These are phyloP conservation scores for Panthera tigris DNA, from an alignment of 2,113 vertebrate species.

Conservation along the genomic window DNA sequence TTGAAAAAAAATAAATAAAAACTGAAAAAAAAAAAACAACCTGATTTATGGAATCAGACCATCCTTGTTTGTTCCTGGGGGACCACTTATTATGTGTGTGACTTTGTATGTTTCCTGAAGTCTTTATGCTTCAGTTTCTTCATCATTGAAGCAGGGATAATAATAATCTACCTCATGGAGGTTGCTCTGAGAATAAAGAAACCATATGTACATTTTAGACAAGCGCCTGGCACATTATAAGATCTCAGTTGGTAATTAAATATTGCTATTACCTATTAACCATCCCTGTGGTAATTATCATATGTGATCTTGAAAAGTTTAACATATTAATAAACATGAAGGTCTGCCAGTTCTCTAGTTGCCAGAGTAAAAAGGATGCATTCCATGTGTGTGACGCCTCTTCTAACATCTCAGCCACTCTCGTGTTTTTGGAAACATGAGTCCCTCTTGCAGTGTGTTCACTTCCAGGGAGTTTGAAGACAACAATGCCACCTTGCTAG, in stretches of 20 bases:
- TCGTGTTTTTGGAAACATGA: not conserved
- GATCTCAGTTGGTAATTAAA: not conserved
- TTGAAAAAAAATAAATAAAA: too few relatives aligned
- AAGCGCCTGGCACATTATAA: not conserved
- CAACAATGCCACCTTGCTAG: not conserved
- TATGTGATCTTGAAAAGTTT: not conserved
- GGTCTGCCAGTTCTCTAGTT: not conserved
- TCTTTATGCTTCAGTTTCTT: not conserved
- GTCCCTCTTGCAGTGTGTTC: not conserved
- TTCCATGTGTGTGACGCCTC: not conserved
- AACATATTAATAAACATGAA: not conserved
- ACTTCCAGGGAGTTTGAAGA: not conserved
- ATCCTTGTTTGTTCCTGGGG: not conserved
- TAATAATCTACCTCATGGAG: not conserved
- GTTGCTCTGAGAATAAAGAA: not conserved
- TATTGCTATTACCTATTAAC: not conserved
- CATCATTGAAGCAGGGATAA: not conserved
- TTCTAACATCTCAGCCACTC: not conserved
- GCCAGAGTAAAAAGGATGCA: not conserved
- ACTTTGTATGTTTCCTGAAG: not conserved
- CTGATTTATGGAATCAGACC: not conserved
- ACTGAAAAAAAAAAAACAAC: not conserved
- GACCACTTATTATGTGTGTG: not conserved
- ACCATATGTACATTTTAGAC: not conserved
- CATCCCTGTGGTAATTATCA: not conserved